Evolutionary conservation across 1,140 invertebrate species (phyloP), one percentile per base, ranked within the genome.

Genomic region (Belonocnema kinseyi): DNA sequence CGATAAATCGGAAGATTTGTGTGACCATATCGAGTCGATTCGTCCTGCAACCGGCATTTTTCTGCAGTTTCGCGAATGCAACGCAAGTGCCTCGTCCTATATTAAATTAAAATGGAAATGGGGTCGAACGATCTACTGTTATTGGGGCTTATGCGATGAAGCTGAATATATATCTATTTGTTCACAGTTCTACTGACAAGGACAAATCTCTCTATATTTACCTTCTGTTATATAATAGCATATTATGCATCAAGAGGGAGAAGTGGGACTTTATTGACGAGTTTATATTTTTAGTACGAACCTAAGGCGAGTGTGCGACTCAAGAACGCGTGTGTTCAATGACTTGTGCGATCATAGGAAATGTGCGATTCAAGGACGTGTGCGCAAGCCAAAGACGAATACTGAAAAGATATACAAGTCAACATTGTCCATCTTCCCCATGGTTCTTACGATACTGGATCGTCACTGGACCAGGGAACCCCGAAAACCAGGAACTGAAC

Each of bases 31-130:
- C 61, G 61, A 66, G 61, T 66, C 26, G 61, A 33, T 66, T 66
- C 61, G n/a, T 66, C 26, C 61, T 66, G 61, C 61, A 66, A 16
- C 26, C 26, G 26, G 61, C 26, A 66, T 66, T 66, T 66, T 66
- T 66, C 61, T 66, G 61, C 61, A 66, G 26, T 66, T 66, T 66
- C 46, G 3, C 61, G 21, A 40, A 66, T 66, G 33, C 53, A 56
- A 46, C 53, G 21, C 26, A 14, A 13, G 26, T 40, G 13, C 13
- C 40, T 40, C 40, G 40, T 40, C 61, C 26, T 66, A 26, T 66
- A 66, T 66, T 66, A 66, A 66, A 66, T 66, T 66, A 66, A 66
- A 66, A 66, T 66, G 61, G 61, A 66, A 66, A 66, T 66, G 40
- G 40, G 61, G 16, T 66, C 26, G 40, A 26, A 66, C 61, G 61